Evolutionary conservation across 2,797 vertebrate genomes (phyloP).

Genomic region (Labroides dimidiatus): DNA sequence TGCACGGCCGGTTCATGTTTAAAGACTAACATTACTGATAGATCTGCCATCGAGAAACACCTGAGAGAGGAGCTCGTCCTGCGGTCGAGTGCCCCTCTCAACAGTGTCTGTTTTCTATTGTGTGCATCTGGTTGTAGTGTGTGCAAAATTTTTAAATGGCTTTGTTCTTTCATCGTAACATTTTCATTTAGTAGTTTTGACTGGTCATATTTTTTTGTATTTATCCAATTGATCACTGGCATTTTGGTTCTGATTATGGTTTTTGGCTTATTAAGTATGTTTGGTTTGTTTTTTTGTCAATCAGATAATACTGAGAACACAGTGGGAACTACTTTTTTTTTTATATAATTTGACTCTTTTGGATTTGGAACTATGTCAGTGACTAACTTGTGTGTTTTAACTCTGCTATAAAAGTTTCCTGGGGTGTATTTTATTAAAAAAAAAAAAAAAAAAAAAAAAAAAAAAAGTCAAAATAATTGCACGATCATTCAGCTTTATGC

Average conservation of each 20-base stretch:
- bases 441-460: too few species aligned
- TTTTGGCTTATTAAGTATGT: constrained; percentile 76
- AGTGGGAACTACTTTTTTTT: constrained; percentile 80
- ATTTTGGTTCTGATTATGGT: constrained; percentile 75
- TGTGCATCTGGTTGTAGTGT: constrained; percentile 95
- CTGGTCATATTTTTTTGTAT: constrained; percentile 68
- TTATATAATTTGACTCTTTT: constrained; percentile 80
- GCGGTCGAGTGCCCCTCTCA: constrained; percentile 86
- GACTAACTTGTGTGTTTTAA: constrained; percentile 72
- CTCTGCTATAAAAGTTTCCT: not conserved
- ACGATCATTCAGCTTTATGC: not conserved
- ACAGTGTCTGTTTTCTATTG: constrained; percentile 90
- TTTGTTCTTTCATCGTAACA: constrained; percentile 82
- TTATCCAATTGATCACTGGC: constrained; percentile 62
- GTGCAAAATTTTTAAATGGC: constrained; percentile 86
- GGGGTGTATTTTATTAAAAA: not conserved
- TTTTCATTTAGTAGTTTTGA: constrained; percentile 78
- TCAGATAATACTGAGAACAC: constrained; percentile 72
- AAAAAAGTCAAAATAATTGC: not conserved
- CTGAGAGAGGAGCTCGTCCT: constrained; percentile 79
- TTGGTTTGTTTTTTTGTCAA: constrained; percentile 62
- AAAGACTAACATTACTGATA: constrained; percentile 84
- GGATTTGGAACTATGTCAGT: constrained; percentile 91
- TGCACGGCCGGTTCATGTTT: constrained; percentile 90
- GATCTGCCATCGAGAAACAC: constrained; percentile 78